phyloP scores from a whole-genome alignment of 2,797 vertebrate genomes.

The Danio jaintianensis region DNA sequence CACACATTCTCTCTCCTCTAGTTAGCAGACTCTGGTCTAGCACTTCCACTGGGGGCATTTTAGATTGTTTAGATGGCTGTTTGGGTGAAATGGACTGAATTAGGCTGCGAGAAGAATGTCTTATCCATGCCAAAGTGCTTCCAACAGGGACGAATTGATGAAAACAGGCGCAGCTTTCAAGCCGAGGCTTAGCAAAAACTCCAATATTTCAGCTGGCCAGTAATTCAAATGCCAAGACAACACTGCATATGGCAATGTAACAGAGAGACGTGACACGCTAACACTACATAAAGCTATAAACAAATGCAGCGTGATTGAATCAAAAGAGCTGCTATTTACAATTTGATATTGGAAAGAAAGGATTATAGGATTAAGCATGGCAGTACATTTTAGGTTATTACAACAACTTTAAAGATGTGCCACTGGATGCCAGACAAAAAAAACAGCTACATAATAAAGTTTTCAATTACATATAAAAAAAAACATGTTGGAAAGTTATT shows the following conservation, averaged over 20 bases:
- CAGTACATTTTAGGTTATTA: conserved; percentile 25
- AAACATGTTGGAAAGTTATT: not conserved
- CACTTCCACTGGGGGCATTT: conserved; percentile 64
- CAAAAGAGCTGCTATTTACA: conserved; percentile 15
- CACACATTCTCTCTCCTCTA: conserved; percentile 44
- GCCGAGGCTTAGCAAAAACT: conserved; percentile 68
- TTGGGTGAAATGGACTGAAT: conserved; percentile 72
- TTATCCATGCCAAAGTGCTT: conserved; percentile 73
- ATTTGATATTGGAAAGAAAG: conserved; percentile 15
- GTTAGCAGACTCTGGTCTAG: conserved; percentile 60
- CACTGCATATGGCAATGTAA: conserved; percentile 59
- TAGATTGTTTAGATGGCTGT: conserved; percentile 74
- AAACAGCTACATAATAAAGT: too few relatives aligned
- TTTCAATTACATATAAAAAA: too few relatives aligned
- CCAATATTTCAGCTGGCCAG: conserved; percentile 75
- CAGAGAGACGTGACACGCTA: conserved; percentile 63
- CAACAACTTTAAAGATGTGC: conserved; percentile 1
- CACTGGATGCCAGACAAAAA: too few relatives aligned
- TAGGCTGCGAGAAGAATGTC: conserved; percentile 70
- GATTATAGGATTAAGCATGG: conserved; percentile 54
- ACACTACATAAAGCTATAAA: conserved; percentile 62
- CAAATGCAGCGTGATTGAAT: conserved; percentile 49
- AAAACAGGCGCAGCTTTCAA: conserved; percentile 69
- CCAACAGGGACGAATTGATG: conserved; percentile 64
- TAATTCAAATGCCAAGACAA: conserved; percentile 64